These are phyloP conservation scores for Cepaea nemoralis DNA, from an alignment of 1,140 invertebrate species.

Conservation along the genomic window DNA sequence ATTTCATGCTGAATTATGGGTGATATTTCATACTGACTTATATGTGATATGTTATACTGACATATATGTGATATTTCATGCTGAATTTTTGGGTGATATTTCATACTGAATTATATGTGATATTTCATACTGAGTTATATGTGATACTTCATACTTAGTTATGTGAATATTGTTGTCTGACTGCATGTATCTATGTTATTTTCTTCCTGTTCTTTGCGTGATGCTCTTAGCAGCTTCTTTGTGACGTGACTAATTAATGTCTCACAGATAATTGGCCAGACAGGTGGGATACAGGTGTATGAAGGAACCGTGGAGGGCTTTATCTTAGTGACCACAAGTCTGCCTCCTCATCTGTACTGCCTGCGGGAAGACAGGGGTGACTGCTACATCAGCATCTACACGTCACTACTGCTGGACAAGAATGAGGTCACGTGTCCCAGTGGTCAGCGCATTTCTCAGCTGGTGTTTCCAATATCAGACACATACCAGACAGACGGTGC, in stretches of 20 bases:
- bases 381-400: conserved; percentile 46
- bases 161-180: too few relatives aligned
- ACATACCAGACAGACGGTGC: conserved; percentile 13
- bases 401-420: conserved; percentile 39
- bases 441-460: conserved; percentile 44
- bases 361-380: conserved; percentile 47
- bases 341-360: conserved; percentile 56
- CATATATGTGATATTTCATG: too few relatives aligned
- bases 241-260: not conserved
- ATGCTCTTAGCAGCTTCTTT: too few relatives aligned
- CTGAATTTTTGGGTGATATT: too few relatives aligned
- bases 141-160: too few relatives aligned
- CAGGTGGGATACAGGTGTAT: conserved; percentile 43
- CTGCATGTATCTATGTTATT: too few relatives aligned
- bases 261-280: conserved; percentile 48
- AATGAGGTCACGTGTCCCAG: conserved; percentile 54
- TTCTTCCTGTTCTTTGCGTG: too few relatives aligned
- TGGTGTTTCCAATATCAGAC: conserved; percentile 47
- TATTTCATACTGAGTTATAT: too few relatives aligned
- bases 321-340: conserved; percentile 43
- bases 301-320: conserved; percentile 45
- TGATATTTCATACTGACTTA: too few relatives aligned
- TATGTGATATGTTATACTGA: too few relatives aligned
- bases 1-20: too few relatives aligned
- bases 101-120: too few relatives aligned